Evolutionary conservation across 2,113 vertebrate species (phyloP), one percentile per base, ranked within the genome.

Genomic region (Anolis carolinensis): DNA sequence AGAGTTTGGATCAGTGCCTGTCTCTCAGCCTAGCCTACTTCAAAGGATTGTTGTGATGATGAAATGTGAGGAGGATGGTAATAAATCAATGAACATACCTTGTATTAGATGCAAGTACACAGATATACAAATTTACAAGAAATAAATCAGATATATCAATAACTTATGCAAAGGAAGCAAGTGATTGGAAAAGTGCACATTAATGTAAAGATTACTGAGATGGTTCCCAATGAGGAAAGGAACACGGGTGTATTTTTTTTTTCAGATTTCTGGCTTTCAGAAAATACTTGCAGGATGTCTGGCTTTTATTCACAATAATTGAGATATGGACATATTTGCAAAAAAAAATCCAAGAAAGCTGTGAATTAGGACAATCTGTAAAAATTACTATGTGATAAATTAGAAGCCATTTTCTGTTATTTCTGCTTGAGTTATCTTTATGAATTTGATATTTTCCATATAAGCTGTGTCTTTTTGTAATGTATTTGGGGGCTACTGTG

Each of bases 111-210:
- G 30, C 44, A 14, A 52, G 16, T 25, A 21, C n/a, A 4, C 44
- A 68, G 23, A 2, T 34, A 50, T 77, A 13, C 32, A 67, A 23
- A 30, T 25, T 67, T 68, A 30, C 27, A 30, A 68, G 48, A 9
- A 23, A 10, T 23, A 25, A 44, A 65, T 50, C 39, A 48, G 30
- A 32, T 68, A 52, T 71, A 8, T 65, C 20, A 67, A 2, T 34
- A 77, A 32, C 67, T 76, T 52, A 7, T 76, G 4, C n/a, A 52
- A 4, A 1, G 2, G 21, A 9, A 25, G 30, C 2, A 0, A 0
- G 79, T 21, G 44, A 50, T 67, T 20, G 77, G 55, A 65, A n/a
- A 77, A 65, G 34, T 76, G 16, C 27, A 59, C 59, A 36, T 50
- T 74, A 55, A 48, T 85, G 18, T 68, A 59, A 88, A 48, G 27